A percentile compares a stretch with the other conserved stretches of the same genome.
phyloP scores from a whole-genome alignment of 2,113 vertebrate genomes.

The Serinus canaria region DNA sequence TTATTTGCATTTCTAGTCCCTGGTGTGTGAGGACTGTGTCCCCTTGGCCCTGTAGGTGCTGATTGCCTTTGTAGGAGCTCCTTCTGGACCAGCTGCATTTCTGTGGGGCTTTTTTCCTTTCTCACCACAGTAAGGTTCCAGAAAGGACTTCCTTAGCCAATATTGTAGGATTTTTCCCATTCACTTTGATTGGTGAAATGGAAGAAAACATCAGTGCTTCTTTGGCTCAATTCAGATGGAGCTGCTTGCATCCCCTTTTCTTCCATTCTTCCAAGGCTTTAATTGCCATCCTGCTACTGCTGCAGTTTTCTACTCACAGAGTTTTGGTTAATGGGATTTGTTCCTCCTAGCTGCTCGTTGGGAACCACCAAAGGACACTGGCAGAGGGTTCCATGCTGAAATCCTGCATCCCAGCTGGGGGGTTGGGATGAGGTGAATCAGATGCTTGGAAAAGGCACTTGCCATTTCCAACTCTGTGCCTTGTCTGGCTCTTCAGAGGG shows the following conservation, averaged over 20 bases:
- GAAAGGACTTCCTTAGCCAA: neutral
- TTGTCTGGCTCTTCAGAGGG: neutral
- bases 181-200: neutral
- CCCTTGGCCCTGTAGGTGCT: neutral
- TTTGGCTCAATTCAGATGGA: neutral
- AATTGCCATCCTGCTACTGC: neutral
- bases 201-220: neutral
- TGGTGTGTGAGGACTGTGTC: neutral
- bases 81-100: neutral
- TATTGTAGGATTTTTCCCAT: neutral
- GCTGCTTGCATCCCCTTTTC: neutral
- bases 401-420: neutral
- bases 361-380: neutral
- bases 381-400: neutral
- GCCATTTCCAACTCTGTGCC: neutral
- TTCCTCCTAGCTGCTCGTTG: neutral
- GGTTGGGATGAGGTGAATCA: neutral
- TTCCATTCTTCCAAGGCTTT: neutral
- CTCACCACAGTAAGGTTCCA: neutral
- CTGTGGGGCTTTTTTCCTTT: neutral
- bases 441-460: neutral
- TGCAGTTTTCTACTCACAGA: rapidly evolving
- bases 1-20: neutral
- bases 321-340: neutral
- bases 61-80: neutral